Conservation (phyloP, 2,888 invertebrate species). For the Odontocerum albicorne region DNA sequence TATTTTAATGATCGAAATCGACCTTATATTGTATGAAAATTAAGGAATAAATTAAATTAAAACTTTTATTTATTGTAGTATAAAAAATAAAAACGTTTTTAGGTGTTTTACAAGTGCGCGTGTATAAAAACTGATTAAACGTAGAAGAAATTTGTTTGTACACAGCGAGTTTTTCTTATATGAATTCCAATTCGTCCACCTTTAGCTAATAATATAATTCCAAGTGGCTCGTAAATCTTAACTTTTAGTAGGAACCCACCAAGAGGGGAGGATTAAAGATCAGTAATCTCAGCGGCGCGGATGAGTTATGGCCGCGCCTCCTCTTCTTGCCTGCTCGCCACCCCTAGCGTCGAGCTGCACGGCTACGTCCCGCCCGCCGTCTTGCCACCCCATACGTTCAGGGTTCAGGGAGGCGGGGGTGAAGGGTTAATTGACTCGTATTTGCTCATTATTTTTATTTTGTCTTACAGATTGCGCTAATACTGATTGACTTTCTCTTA, state of each 20-base stretch:
- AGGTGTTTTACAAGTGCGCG: too few relatives aligned
- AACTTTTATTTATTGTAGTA: too few relatives aligned
- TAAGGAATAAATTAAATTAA: too few relatives aligned
- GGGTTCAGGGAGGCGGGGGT: background rate
- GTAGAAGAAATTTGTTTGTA: too few relatives aligned
- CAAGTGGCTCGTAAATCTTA: conserved; percentile 69
- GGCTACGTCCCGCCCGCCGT: background rate
- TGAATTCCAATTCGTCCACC: conserved; percentile 10
- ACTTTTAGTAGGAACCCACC: conserved; percentile 65
- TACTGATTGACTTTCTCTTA: too few relatives aligned
- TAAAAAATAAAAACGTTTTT: too few relatives aligned
- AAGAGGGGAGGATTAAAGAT: conserved; percentile 72
- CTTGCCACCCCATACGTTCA: background rate
- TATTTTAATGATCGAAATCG: too few relatives aligned
- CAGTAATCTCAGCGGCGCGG: conserved; percentile 70
- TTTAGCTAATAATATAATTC: conserved; percentile 66
- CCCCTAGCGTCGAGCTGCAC: background rate
- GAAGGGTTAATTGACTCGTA: conserved; percentile 14
- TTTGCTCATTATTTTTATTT: background rate
- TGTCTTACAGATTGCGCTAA: background rate
- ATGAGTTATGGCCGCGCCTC: conserved; percentile 67
- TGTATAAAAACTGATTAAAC: too few relatives aligned
- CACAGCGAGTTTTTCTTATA: too few relatives aligned
- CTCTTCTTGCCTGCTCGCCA: conserved; percentile 43
- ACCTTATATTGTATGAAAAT: too few relatives aligned